A percentile compares a stretch with the other conserved stretches of the same genome.
Conservation (phyloP, 2,113 vertebrate species). For the Mesembrinibis cayennensis region DNA sequence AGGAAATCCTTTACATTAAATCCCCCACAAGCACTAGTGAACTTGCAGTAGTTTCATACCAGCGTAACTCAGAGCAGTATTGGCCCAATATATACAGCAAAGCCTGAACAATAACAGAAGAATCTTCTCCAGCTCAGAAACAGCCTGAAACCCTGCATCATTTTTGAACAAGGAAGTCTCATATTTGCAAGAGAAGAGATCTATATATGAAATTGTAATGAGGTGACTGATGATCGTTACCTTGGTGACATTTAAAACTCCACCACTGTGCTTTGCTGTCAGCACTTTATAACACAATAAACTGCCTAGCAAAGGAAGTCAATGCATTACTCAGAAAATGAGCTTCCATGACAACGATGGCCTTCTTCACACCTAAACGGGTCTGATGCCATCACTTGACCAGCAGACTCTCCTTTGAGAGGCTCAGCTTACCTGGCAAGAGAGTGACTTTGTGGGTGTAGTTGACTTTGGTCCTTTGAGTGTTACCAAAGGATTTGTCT, state of each 20-base stretch:
- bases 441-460: background rate
- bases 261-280: constrained; percentile 14
- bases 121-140: background rate
- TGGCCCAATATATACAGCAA: background rate
- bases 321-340: constrained; percentile 45
- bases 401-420: background rate
- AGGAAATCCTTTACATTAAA: background rate
- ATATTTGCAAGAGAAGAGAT: constrained; percentile 32
- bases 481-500: background rate
- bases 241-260: constrained; percentile 32
- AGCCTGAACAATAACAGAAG: background rate
- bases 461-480: background rate
- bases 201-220: constrained; percentile 39
- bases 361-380: background rate
- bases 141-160: background rate
- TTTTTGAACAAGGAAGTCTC: background rate
- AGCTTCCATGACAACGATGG: constrained; percentile 13
- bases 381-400: background rate
- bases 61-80: background rate
- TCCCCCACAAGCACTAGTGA: background rate
- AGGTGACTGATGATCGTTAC: constrained; percentile 34
- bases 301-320: constrained; percentile 41
- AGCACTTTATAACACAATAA: constrained; percentile 42
- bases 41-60: background rate
- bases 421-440: background rate